These are phyloP conservation scores for Drosophila antonietae DNA, from an alignment of 2,888 invertebrate species.

Conservation along the genomic window DNA sequence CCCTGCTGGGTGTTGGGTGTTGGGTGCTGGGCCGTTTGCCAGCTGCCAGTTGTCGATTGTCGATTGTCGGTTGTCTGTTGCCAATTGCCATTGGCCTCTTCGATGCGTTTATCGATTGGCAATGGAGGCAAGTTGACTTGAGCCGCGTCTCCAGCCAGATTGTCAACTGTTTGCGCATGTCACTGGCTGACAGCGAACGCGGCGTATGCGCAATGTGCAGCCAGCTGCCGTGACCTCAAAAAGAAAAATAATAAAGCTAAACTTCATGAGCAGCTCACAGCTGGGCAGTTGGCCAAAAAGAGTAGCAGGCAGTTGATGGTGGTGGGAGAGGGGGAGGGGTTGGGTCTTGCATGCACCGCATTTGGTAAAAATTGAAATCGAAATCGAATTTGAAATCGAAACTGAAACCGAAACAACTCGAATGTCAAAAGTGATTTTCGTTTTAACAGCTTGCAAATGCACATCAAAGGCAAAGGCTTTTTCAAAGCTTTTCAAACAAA, in stretches of 20 bases:
- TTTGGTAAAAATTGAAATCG: slow-evolving; percentile 64
- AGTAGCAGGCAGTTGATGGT: background rate
- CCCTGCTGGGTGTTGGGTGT: slow-evolving; percentile 48
- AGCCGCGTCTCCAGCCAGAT: slow-evolving; percentile 18
- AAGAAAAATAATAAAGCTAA: background rate
- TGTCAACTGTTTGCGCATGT: slow-evolving; percentile 58
- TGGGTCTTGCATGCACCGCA: slow-evolving; percentile 57
- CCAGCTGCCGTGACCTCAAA: slow-evolving; percentile 53
- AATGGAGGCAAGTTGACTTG: slow-evolving; percentile 35
- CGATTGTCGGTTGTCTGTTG: slow-evolving; percentile 7
- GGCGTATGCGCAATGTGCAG: slow-evolving; percentile 70
- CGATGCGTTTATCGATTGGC: slow-evolving; percentile 40
- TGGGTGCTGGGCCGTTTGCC: slow-evolving; percentile 53
- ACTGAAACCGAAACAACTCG: slow-evolving; percentile 30
- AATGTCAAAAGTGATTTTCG: slow-evolving; percentile 77
- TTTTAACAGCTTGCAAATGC: slow-evolving; percentile 52
- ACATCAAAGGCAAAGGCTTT: slow-evolving; percentile 65
- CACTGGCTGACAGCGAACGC: slow-evolving; percentile 44
- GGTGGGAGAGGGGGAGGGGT: too few species aligned
- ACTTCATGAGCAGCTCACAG: slow-evolving; percentile 14
- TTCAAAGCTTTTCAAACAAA: slow-evolving; percentile 48
- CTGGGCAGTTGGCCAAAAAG: slow-evolving; percentile 8
- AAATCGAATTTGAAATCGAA: slow-evolving; percentile 11
- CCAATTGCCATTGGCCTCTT: slow-evolving; percentile 21
- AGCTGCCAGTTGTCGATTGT: slow-evolving; percentile 17